Percentiles rank a stretch among this genome's conserved stretches.
phyloP scores from a whole-genome alignment of 2,888 invertebrate species.

The Agrilus cyanescens region DNA sequence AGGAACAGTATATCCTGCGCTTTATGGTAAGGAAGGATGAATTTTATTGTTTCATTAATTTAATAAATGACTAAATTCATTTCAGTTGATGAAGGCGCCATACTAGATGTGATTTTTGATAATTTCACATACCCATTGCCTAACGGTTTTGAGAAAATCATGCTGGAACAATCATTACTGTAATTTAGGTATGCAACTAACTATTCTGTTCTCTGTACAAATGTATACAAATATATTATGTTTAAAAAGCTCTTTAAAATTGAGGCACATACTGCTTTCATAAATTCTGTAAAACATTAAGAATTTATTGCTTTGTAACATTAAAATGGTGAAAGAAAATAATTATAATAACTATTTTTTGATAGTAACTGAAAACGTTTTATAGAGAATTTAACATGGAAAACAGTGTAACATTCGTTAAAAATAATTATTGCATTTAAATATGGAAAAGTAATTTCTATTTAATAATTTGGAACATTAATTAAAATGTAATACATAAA shows the following conservation, averaged over 20 bases:
- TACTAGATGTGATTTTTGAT: conserved; percentile 87
- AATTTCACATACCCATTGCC: conserved; percentile 77
- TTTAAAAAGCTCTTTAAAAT: neutral
- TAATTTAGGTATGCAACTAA: conserved; percentile 40
- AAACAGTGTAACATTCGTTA: no score
- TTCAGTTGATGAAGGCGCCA: conserved; percentile 94
- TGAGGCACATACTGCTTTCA: no score
- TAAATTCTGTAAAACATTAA: no score
- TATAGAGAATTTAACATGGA: no score
- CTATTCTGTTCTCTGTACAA: conserved; percentile 5
- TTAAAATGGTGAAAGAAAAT: no score
- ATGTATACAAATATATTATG: neutral
- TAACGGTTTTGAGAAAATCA: conserved; percentile 85
- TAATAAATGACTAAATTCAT: conserved; percentile 20
- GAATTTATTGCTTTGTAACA: no score
- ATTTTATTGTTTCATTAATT: conserved; percentile 5
- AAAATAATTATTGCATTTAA: no score
- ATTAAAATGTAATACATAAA: no score
- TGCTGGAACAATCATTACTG: conserved; percentile 92
- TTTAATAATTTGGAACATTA: no score
- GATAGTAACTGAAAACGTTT: no score
- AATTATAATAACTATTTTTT: no score
- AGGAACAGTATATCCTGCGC: conserved; percentile 81
- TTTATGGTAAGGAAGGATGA: conserved; percentile 62
- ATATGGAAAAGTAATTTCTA: no score